Base-by-base conservation (phyloP, 2,888 invertebrate genomes). In the Carpatolechia fugitivella region DNA sequence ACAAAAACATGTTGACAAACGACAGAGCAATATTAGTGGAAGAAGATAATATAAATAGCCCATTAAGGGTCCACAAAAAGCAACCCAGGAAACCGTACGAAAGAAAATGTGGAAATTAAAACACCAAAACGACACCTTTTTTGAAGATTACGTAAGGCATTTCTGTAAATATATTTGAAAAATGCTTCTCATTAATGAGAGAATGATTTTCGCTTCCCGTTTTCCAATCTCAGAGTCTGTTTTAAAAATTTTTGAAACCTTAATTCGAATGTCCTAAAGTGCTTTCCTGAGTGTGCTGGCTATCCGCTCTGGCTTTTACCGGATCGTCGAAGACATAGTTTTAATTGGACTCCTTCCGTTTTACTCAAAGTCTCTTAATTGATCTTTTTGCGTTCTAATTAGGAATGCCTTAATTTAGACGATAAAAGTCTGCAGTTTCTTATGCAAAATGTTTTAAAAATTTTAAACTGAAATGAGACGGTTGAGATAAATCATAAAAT, bases 271-370 rank as follows among this genome's bases (percentile, higher is more conserved):
- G 66, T 67, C 67, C 58, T 69, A 69, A 78, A 84, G 78, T 82
- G 77, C 78, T 78, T 77, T 74, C 66, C 74, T 72, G 68, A 74
- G 70, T 69, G 69, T 68, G 58, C 47, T 61, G 68, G 74, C 74
- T 71, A 70, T 78, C 74, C 76, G 73, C 72, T 79, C 78, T 70
- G 72, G 74, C 75, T 75, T 72, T 74, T 73, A 68, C 68, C 75
- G 69, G 72, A 69, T 64, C 61, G 56, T 62, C 71, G 71, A 78
- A 76, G 83, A 82, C 82, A 82, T 82, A 82, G 78, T 82, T 85
- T 84, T 84, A 83, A 84, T 85, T 85, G 78, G 78, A 76, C 73
- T 76, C 69, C 74, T 79, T 80, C 78, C 80, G 74, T 70, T 78
- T 80, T 74, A 62, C 78, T 78, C 73, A 73, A 74, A 67, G 73